These are phyloP conservation scores for Neostethus bicornis DNA, from an alignment of 2,797 vertebrate genomes.

Conservation along the genomic window DNA sequence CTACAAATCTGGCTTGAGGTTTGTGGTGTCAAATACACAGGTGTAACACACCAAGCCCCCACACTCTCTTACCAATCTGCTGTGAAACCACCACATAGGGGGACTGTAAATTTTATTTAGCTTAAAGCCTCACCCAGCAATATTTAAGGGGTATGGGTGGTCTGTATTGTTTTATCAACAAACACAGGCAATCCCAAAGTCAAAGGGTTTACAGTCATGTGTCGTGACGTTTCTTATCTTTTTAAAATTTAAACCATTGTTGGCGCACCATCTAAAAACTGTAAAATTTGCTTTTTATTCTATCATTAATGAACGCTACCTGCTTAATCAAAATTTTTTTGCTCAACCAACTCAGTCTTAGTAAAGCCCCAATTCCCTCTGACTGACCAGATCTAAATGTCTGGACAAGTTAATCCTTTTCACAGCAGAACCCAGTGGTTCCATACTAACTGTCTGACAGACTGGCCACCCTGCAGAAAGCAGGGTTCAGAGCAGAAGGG, in stretches of 20 bases:
- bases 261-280: too few relatives aligned
- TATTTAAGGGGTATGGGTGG: constrained; percentile 74
- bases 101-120: constrained; percentile 78
- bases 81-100: constrained; percentile 78
- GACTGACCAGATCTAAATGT: constrained; percentile 7
- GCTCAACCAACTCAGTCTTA: background rate
- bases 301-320: too few relatives aligned
- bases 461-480: constrained; percentile 27
- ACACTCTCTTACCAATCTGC: constrained; percentile 46
- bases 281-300: too few relatives aligned
- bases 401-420: constrained; percentile 14
- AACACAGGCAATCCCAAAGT: too few relatives aligned
- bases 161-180: constrained; percentile 63
- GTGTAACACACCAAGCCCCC: constrained; percentile 60
- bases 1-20: constrained; percentile 64
- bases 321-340: too few relatives aligned
- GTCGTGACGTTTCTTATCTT: constrained; percentile 10
- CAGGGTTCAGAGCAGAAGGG: constrained; percentile 52
- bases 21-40: constrained; percentile 66
- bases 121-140: constrained; percentile 64
- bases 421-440: constrained; percentile 31
- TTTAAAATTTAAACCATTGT: too few relatives aligned
- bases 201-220: constrained; percentile 39
- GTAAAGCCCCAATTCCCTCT: background rate
- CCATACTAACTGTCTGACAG: constrained; percentile 36